These are phyloP conservation scores for Formicarius rufipectus DNA, from an alignment of 2,113 vertebrate genomes.

Conservation along the genomic window DNA sequence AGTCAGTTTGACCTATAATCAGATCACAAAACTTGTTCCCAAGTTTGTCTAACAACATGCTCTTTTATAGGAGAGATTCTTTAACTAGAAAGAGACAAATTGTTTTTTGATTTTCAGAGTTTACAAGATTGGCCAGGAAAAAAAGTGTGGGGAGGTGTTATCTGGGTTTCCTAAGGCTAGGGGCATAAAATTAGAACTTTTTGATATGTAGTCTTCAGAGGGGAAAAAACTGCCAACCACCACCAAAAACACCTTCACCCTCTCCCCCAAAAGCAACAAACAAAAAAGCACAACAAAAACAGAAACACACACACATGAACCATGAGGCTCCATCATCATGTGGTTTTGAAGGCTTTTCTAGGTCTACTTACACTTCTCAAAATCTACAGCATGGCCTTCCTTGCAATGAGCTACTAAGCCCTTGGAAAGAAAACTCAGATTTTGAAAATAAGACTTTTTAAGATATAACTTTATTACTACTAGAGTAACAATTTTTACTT, in stretches of 20 bases:
- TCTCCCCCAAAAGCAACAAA: background rate
- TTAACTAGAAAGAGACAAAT: background rate
- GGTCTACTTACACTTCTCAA: background rate
- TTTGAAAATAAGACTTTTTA: background rate
- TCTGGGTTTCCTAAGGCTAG: background rate
- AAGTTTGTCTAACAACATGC: background rate
- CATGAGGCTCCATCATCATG: too few species aligned
- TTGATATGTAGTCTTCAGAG: background rate
- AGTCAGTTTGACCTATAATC: background rate
- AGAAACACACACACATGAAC: background rate
- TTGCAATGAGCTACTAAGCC: background rate
- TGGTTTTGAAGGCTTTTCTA: background rate
- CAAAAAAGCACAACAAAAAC: background rate
- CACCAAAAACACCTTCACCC: background rate
- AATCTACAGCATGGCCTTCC: background rate
- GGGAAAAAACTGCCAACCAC: background rate
- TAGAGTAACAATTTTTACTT: too few species aligned
- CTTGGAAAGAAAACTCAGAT: background rate
- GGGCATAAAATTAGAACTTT: background rate
- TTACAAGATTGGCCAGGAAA: background rate
- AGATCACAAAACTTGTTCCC: background rate
- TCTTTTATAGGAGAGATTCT: background rate
- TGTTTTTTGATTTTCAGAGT: background rate
- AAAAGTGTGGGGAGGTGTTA: accelerated
- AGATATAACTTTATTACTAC: background rate